These are phyloP conservation scores for Plemyria rubiginata DNA, from an alignment of 2,888 invertebrate genomes.

Conservation along the genomic window DNA sequence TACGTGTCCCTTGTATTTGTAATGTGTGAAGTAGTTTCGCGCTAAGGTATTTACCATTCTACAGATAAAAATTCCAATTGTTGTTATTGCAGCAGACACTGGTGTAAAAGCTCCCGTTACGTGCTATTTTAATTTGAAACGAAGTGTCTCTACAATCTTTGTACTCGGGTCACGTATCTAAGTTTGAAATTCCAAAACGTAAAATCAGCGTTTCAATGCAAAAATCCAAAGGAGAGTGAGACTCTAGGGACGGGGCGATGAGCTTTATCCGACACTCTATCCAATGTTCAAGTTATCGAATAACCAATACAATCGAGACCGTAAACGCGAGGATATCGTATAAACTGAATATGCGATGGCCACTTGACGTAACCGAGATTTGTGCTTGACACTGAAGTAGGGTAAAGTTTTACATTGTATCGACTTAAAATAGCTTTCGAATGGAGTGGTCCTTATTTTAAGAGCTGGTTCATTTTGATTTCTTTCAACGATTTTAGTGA, in stretches of 20 bases:
- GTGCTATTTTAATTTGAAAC: constrained; percentile 60
- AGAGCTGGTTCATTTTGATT: constrained; percentile 20
- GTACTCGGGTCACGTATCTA: constrained; percentile 68
- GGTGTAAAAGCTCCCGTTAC: constrained; percentile 38
- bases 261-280: constrained; percentile 36
- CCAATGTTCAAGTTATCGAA: constrained; percentile 35
- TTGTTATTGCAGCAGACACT: constrained; percentile 23
- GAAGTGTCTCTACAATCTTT: constrained; percentile 61
- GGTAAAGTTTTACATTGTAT: constrained; percentile 38
- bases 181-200: constrained; percentile 74
- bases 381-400: constrained; percentile 41
- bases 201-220: constrained; percentile 73
- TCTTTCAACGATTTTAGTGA: constrained; percentile 13
- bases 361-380: constrained; percentile 32
- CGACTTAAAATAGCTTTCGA: constrained; percentile 32
- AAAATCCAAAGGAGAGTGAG: constrained; percentile 63
- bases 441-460: constrained; percentile 20
- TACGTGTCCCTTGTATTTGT: neutral
- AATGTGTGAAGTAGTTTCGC: neutral
- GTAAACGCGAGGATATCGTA: constrained; percentile 35
- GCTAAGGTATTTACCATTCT: neutral
- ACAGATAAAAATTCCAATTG: constrained; percentile 14
- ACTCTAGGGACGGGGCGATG: constrained; percentile 42
- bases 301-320: constrained; percentile 38
- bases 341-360: constrained; percentile 33